A percentile compares a stretch with the other conserved stretches of the same genome.
These are phyloP conservation scores for Podabrus alpinus DNA, from an alignment of 2,888 invertebrate genomes.

Conservation along the genomic window DNA sequence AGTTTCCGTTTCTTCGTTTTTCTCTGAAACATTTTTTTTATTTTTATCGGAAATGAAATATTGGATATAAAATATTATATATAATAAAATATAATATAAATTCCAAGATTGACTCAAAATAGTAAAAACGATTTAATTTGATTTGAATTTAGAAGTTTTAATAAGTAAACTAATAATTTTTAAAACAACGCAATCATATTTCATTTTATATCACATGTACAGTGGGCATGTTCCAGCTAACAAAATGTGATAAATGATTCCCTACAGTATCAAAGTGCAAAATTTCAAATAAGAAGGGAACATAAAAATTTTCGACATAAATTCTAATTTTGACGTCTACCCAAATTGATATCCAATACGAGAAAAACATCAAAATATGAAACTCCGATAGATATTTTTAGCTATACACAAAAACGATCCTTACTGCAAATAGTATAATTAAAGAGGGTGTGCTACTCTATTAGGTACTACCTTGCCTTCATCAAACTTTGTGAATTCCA, in stretches of 20 bases:
- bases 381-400: not conserved
- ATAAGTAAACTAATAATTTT: not conserved
- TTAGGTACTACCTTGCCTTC: not conserved
- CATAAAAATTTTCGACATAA: slow-evolving; percentile 14
- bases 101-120: no score
- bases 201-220: not conserved
- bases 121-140: no score
- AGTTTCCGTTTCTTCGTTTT: not conserved
- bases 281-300: not conserved
- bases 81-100: no score
- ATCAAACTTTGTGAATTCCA: not conserved
- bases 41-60: not conserved
- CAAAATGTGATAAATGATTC: slow-evolving; percentile 8
- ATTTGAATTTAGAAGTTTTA: not conserved
- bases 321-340: slow-evolving; percentile 14
- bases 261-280: not conserved
- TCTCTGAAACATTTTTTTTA: not conserved
- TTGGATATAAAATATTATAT: no score
- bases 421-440: not conserved
- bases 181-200: not conserved
- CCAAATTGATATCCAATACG: slow-evolving; percentile 18
- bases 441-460: not conserved
- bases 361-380: slow-evolving; percentile 6
- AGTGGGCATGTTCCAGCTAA: not conserved
- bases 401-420: not conserved